A percentile compares a stretch with the other conserved stretches of the same genome.
Evolutionary conservation across 2,888 invertebrate species (phyloP).

Genomic region (Mesorhabditis sp.): DNA sequence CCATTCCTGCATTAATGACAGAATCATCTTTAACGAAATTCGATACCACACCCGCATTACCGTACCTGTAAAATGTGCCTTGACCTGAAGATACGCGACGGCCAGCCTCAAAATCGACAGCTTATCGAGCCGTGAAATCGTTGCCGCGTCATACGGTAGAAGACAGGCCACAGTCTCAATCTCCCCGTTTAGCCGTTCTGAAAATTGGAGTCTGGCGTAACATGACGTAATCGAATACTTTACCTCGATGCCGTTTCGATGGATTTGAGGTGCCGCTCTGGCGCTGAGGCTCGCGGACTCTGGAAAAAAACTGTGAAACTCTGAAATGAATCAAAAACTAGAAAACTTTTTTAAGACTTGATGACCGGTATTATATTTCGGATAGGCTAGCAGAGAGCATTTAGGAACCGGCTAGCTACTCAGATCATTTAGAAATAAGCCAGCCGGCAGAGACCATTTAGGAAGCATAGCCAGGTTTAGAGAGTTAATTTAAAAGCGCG

Average conservation of each 20-base stretch:
- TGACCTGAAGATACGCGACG: constrained; percentile 95
- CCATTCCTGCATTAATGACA: too few species aligned
- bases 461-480: too few species aligned
- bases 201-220: not conserved
- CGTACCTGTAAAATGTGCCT: constrained; percentile 98
- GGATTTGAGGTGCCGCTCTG: constrained; percentile 70
- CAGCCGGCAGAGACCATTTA: too few species aligned
- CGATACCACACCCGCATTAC: not conserved
- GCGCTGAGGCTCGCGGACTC: constrained; percentile 52
- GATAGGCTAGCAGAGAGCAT: too few species aligned
- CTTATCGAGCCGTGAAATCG: constrained; percentile 82
- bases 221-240: not conserved
- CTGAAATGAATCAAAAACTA: too few species aligned
- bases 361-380: too few species aligned
- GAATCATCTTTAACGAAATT: too few species aligned
- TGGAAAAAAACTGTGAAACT: constrained; percentile 23
- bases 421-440: too few species aligned
- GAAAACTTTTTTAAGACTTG: too few species aligned
- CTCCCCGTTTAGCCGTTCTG: constrained; percentile 81
- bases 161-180: constrained; percentile 82
- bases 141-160: constrained; percentile 65
- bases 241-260: constrained; percentile 91
- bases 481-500: too few species aligned
- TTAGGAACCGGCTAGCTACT: too few species aligned
- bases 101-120: constrained; percentile 93